Evolutionary conservation across 2,113 vertebrate species (phyloP), one percentile per base, ranked within the genome.

Genomic region (Spea bombifrons): DNA sequence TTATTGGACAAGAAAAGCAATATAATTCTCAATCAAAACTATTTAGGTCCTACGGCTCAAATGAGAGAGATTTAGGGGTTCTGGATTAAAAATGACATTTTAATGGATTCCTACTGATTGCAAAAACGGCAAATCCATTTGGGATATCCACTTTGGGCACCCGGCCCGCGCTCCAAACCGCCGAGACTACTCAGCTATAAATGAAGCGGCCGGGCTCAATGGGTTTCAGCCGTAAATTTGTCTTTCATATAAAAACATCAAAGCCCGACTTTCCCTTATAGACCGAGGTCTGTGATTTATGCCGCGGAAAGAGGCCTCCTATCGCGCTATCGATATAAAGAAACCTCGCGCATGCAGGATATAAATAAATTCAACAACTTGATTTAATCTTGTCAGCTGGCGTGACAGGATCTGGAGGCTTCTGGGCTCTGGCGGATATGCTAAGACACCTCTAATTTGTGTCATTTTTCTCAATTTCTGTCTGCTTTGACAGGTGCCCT

Each of bases 11-110:
- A 59, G 59, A 76, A 76, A 55, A 30, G 30, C 30, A 66, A 69
- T 59, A 66, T 69, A 66, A 76, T 53, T 55, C 65, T 76, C 65
- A 68, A 69, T 76, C 75, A 76, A 68, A 76, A 76, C 50, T 68
- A 76, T 68, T 76, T 68, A 46, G 75, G 75, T 15, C 68, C 43
- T 57, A 45, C 48, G 9, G 52, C 68, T 45, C n/a, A n/a, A 52
- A 59, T 12, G 17, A 66, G n/a, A 5, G 52, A 76, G 75, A 76
- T 76, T 76, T 76, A 76, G 64, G 49, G 65, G 64, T 68, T 45
- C 64, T 59, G 50, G 43, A 65, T 12, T 9, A 57, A 52, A 46
- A 43, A 46, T 76, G 75, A 76, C 75, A 68, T 68, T 65, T 78
- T 71, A 78, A 71, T 71, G 59, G 57, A 65, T 78, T 78, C 9